Percentiles rank a stretch among this genome's conserved stretches.
Conservation (phyloP, 2,888 invertebrate species). For the Eupithecia pulchellata region DNA sequence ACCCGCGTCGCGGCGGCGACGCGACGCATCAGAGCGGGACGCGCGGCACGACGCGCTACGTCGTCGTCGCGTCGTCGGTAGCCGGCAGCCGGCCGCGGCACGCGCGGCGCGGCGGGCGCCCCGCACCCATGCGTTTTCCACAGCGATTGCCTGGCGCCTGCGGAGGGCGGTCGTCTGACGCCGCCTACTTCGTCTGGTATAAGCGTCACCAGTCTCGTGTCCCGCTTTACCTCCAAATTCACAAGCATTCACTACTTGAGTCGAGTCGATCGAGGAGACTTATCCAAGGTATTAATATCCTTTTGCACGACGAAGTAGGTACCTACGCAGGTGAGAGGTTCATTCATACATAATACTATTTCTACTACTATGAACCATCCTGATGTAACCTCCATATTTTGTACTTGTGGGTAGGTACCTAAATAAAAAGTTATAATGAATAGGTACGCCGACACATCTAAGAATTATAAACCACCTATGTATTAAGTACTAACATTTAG, state of each 20-base stretch:
- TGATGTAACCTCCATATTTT: not conserved
- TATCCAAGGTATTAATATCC: too few species aligned
- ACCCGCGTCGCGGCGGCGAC: too few species aligned
- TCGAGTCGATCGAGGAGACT: conserved; percentile 23
- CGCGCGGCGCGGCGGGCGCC: conserved; percentile 58
- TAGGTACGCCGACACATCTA: too few species aligned
- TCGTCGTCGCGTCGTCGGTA: not conserved
- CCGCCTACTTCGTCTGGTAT: conserved; percentile 85
- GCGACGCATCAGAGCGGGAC: not conserved
- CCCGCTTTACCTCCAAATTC: conserved; percentile 76
- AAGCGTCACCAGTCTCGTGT: conserved; percentile 82
- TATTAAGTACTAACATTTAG: too few species aligned
- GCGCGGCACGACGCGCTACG: not conserved
- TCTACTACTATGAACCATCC: not conserved
- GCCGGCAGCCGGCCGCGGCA: not conserved
- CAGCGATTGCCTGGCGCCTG: conserved; percentile 79
- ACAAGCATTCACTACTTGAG: conserved; percentile 38
- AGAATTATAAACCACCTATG: too few species aligned
- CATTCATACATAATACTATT: too few species aligned
- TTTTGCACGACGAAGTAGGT: too few species aligned
- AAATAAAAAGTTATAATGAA: too few species aligned
- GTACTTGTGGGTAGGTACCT: too few species aligned
- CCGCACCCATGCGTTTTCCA: conserved; percentile 78
- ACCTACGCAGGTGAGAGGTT: too few species aligned
- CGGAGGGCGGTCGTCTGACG: conserved; percentile 82